Evolutionary conservation across 2,888 invertebrate genomes (phyloP), one percentile per base, ranked within the genome.

Genomic region (Drosophila multiciliata): DNA sequence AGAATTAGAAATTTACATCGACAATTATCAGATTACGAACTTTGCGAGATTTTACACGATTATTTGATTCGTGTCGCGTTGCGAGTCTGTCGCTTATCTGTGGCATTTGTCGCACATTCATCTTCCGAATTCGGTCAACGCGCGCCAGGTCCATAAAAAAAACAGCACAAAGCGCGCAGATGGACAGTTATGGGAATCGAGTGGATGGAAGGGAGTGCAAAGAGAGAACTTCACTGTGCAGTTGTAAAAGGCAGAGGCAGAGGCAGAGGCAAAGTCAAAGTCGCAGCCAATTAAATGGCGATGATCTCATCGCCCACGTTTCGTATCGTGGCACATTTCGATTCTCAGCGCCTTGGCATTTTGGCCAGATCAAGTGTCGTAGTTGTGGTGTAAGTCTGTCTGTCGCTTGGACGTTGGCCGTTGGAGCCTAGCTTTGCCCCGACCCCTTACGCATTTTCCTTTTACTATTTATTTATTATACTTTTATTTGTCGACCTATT

Each of bases 281-380:
- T 71, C 73, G 71, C 70, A 84, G 87, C 89, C 89, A 85, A 85
- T 85, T 85, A 85, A 78, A 82, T 82, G 75, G 54, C 80, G 75
- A 88, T 90, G 90, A 90, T 87, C 87, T 90, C 90, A 91, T 91
- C 90, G 90, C 89, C 90, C 91, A 89, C 90, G 75, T 84, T 76
- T 74, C 87, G 75, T 84, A 75, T 74, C 36, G 42, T 23, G 55
- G 55, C 66, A 69, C 66, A 68, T 58, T 69, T 69, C 64, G 68
- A 80, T 81, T 73, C 78, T 68, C 55, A 59, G 54, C 66, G 49
- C 64, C 59, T 62, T 74, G 69, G 64, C 65, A 60, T 70, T 68
- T 50, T 60, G 62, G 68, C 68, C 75, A 78, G 83, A 76, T 86
- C 89, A 83, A 82, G 84, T 83, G 84, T 78, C 72, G 60, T 45